Percentiles rank a stretch among this genome's conserved stretches.
These are phyloP conservation scores for Huso huso DNA, from an alignment of 2,797 vertebrate genomes.

Conservation along the genomic window DNA sequence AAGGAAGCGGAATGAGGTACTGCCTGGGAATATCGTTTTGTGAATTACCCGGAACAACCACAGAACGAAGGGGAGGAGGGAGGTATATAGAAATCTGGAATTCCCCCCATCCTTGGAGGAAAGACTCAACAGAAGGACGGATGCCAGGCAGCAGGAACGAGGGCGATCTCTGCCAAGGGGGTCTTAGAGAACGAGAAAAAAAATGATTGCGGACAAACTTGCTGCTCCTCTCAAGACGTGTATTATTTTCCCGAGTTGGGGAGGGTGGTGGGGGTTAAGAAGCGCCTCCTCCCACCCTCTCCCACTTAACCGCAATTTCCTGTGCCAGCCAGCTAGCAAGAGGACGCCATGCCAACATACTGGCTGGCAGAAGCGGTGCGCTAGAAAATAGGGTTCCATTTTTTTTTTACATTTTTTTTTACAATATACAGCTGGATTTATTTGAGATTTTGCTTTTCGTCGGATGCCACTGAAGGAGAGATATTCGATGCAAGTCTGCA, in stretches of 20 bases:
- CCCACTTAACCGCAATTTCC: constrained; percentile 38
- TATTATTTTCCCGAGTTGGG: constrained; percentile 7
- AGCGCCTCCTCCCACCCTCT: constrained; percentile 55
- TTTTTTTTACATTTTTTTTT: constrained; percentile 16
- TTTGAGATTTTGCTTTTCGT: constrained; percentile 29
- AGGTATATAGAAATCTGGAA: no score
- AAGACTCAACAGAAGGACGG: constrained; percentile 15
- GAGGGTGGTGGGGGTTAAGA: constrained; percentile 39
- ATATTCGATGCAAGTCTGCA: constrained; percentile 23
- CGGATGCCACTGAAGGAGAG: constrained; percentile 37
- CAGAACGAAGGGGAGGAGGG: constrained; percentile 12
- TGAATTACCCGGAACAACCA: constrained; percentile 19
- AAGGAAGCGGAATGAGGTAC: constrained; percentile 21
- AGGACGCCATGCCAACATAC: constrained; percentile 61
- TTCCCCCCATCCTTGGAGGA: no score
- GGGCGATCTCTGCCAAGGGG: constrained; percentile 16
- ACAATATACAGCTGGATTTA: constrained; percentile 20
- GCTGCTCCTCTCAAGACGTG: background rate
- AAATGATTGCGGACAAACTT: background rate
- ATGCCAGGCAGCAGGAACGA: constrained; percentile 13
- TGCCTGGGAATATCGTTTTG: constrained; percentile 29
- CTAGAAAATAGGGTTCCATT: constrained; percentile 22
- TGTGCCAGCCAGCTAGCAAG: constrained; percentile 58
- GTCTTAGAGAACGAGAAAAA: constrained; percentile 22
- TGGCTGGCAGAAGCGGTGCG: constrained; percentile 42